A percentile compares a stretch with the other conserved stretches of the same genome.
These are phyloP conservation scores for Morelia viridis DNA, from an alignment of 2,797 vertebrate genomes.

Conservation along the genomic window DNA sequence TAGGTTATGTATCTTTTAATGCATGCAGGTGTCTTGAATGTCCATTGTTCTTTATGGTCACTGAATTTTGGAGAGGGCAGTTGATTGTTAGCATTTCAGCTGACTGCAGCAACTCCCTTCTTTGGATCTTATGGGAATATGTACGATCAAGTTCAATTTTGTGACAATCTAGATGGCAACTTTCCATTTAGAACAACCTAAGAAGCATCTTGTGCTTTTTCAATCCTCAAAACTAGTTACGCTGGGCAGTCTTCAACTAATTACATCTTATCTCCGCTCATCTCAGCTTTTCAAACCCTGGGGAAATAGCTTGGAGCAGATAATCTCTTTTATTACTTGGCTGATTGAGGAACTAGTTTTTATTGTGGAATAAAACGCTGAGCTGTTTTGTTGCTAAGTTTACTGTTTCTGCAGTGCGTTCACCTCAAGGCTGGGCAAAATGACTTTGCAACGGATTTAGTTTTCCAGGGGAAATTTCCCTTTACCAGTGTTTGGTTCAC, in stretches of 20 bases:
- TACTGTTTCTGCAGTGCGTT: slow-evolving; percentile 53
- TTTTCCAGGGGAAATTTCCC: slow-evolving; percentile 48
- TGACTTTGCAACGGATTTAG: slow-evolving; percentile 23
- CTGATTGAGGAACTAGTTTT: slow-evolving; percentile 39
- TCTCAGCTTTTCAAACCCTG: slow-evolving; percentile 4
- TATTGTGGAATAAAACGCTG: slow-evolving; percentile 42
- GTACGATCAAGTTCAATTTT: background rate
- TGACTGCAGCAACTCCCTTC: background rate
- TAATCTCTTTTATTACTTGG: background rate
- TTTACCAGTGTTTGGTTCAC: slow-evolving; percentile 26
- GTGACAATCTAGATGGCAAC: background rate
- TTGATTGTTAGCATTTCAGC: background rate
- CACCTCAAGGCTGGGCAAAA: slow-evolving; percentile 51
- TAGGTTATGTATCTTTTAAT: background rate
- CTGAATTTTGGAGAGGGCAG: background rate
- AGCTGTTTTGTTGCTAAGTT: slow-evolving; percentile 30
- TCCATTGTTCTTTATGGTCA: background rate
- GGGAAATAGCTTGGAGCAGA: slow-evolving; percentile 40
- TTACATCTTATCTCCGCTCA: slow-evolving; percentile 7
- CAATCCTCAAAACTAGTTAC: background rate
- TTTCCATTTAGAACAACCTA: slow-evolving; percentile 20
- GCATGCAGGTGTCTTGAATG: no score
- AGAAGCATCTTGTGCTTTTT: slow-evolving; percentile 19
- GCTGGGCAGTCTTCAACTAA: slow-evolving; percentile 10
- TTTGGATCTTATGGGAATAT: background rate